Base-by-base conservation (phyloP, 2,888 invertebrate genomes). In the Tipula lateralis region DNA sequence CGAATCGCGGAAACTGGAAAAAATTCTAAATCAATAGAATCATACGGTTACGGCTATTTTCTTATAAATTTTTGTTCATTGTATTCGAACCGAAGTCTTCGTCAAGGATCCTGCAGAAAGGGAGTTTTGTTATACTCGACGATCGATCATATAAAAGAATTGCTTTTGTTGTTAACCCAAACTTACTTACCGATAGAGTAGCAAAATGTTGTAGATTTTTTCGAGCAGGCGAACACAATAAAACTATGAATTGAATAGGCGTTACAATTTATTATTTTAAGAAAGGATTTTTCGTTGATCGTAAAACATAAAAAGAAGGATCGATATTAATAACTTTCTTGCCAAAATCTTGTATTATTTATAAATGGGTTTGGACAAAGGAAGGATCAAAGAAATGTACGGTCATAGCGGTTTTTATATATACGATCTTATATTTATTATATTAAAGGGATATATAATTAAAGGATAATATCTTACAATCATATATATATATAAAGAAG, bases 1-100 rank as follows among this genome's bases (percentile, higher is more conserved):
- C 83, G 83, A 83, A 83, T 83, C 83, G 83, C 83, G 83, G 83
- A 83, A 83, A n/a, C 83, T 83, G 34, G 24, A 83, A 34, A 36
- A 12, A 36, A 24, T 83, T 34, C 9, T 83, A 34, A 34, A 19
- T 83, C 32, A 83, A 83, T 34, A 83, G 83, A 83, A 34, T 19
- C 34, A 9, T 24, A 19, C 13, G 30, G 30, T 5, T 16, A 83
- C 36, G 83, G 83, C 34, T 83, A 83, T 34, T 83, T 80, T 29
- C 2, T 36, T 36, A 32, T 36, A 36, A 36, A 1, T 36, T 36
- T 36, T 80, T 29, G 29, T 81, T 81, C 12, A 1, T 81, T 82
- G 32, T 82, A 30, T 30, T 30, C 16, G 9, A 32, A 32, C 32
- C 2, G 32, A 82, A 12, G n/a, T 82, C 3, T 82, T 82, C 32